A percentile compares a stretch with the other conserved stretches of the same genome.
These are phyloP conservation scores for Scaptodrosophila latifasciaeformis DNA, from an alignment of 2,888 invertebrate species.

Conservation along the genomic window DNA sequence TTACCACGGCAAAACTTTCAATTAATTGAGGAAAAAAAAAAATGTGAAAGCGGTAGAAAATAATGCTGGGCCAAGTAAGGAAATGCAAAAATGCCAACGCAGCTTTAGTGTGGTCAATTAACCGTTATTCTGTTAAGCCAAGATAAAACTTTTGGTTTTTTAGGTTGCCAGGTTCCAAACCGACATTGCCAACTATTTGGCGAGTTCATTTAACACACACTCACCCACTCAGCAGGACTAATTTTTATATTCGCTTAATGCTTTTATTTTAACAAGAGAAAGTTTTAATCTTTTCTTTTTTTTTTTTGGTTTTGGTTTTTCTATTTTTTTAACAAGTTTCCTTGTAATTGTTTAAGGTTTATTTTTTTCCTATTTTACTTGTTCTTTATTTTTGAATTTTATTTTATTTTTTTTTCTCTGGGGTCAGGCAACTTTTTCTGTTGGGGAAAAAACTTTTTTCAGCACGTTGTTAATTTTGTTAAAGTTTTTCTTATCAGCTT, in stretches of 20 bases:
- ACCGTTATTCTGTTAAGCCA: conserved; percentile 12
- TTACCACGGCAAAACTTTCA: not conserved
- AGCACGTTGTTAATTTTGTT: conserved; percentile 57
- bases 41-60: not conserved
- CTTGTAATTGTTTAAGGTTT: conserved; percentile 63
- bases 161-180: too few species aligned
- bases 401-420: conserved; percentile 11
- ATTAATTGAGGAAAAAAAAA: not conserved
- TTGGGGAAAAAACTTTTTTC: conserved; percentile 40
- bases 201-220: conserved; percentile 27
- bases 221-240: conserved; percentile 2
- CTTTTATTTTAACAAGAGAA: too few species aligned
- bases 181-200: conserved; percentile 32
- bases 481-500: conserved; percentile 53
- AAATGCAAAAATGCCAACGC: not conserved
- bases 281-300: conserved; percentile 2
- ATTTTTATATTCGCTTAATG: conserved; percentile 31
- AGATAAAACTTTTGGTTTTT: conserved; percentile 6
- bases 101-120: conserved; percentile 1
- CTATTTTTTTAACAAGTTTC: conserved; percentile 28
- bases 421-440: conserved; percentile 32
- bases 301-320: not conserved
- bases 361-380: conserved; percentile 63
- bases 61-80: too few species aligned
- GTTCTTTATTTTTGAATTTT: conserved; percentile 22